Evolutionary conservation across 2,888 invertebrate species (phyloP).

Genomic region (Ferrisia virgata): DNA sequence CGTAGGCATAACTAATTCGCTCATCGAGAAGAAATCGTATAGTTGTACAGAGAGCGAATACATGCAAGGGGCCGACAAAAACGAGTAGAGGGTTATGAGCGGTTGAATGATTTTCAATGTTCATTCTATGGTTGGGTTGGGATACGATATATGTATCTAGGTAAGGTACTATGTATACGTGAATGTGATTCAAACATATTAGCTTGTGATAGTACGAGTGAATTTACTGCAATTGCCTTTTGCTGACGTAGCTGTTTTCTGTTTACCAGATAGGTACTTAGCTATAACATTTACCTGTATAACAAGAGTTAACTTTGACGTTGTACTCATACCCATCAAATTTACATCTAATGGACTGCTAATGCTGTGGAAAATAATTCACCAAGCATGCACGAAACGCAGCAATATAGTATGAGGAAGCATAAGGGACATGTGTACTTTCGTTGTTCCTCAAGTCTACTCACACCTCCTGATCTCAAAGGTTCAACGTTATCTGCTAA

Average conservation of each 20-base stretch:
- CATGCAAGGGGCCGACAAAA: not conserved
- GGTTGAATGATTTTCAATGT: slow-evolving; percentile 25
- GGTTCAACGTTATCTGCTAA: too few relatives aligned
- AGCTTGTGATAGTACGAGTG: not conserved
- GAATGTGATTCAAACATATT: not conserved
- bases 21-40: not conserved
- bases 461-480: too few relatives aligned
- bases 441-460: too few relatives aligned
- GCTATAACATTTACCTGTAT: too few relatives aligned
- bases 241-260: not conserved
- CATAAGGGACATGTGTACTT: too few relatives aligned
- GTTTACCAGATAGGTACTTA: not conserved
- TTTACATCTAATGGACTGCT: too few relatives aligned
- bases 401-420: too few relatives aligned
- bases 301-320: too few relatives aligned
- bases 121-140: not conserved
- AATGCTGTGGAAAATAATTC: too few relatives aligned
- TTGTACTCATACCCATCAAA: too few relatives aligned
- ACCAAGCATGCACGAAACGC: too few relatives aligned
- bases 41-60: not conserved
- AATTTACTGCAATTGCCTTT: not conserved
- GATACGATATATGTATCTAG: not conserved
- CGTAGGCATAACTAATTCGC: slow-evolving; percentile 18
- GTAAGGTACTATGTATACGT: not conserved
- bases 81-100: not conserved